Conservation (phyloP, 2,113 vertebrate species). For the Osmerus mordax region DNA sequence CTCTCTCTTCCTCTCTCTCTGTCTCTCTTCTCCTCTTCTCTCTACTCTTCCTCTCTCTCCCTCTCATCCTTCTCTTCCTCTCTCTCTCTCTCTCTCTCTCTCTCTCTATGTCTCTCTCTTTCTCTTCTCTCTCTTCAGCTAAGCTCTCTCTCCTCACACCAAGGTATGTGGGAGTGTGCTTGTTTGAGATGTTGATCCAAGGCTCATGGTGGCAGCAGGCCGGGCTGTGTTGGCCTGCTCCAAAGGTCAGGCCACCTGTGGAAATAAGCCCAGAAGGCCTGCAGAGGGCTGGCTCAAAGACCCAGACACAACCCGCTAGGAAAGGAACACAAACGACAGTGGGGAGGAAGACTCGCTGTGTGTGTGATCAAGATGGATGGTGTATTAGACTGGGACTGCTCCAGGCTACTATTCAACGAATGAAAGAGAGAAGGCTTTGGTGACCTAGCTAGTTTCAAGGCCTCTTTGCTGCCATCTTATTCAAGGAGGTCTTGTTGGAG, state of each 20-base stretch:
- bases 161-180: conserved; percentile 27
- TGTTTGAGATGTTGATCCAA: conserved; percentile 48
- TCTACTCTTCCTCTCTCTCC: conserved; percentile 20
- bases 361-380: background rate
- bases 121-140: conserved; percentile 31
- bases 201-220: conserved; percentile 41
- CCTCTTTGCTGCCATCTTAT: background rate
- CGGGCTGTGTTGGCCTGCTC: conserved; percentile 30
- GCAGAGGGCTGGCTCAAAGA: conserved; percentile 37
- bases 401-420: background rate
- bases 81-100: conserved; percentile 15
- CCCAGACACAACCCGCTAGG: conserved; percentile 27
- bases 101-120: conserved; percentile 9
- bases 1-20: background rate
- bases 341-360: background rate
- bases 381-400: background rate
- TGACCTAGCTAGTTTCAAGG: background rate
- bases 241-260: conserved; percentile 38
- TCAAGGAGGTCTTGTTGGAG: background rate
- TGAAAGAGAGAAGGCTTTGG: background rate
- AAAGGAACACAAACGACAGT: conserved; percentile 20
- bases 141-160: conserved; percentile 38
- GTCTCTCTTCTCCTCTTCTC: background rate
- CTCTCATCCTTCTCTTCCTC: background rate
- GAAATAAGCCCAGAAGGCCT: conserved; percentile 46